Evolutionary conservation across 2,113 vertebrate genomes (phyloP).

Genomic region (Ia io): DNA sequence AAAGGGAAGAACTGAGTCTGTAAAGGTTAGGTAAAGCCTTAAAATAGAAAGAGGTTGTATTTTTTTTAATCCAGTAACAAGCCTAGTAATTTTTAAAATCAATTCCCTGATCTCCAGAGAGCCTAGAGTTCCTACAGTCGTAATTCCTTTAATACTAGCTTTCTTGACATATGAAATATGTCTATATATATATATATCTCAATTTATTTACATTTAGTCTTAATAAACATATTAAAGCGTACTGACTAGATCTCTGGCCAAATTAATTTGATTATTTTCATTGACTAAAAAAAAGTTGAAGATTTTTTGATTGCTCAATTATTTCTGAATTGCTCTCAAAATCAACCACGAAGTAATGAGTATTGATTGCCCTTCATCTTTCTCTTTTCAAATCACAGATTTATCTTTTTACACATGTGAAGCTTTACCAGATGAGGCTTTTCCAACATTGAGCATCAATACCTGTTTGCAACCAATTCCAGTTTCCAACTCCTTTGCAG

Average conservation of each 20-base stretch:
- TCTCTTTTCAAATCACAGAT: neutral
- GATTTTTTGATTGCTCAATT: neutral
- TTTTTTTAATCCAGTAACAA: neutral
- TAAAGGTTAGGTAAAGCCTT: neutral
- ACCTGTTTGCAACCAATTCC: neutral
- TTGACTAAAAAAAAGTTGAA: neutral
- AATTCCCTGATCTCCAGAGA: neutral
- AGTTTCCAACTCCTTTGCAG: neutral
- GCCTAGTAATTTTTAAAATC: neutral
- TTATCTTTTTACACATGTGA: neutral
- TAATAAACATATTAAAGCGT: neutral
- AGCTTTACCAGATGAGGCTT: neutral
- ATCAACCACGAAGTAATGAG: neutral
- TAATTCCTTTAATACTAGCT: neutral
- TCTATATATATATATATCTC: neutral
- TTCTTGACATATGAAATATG: neutral
- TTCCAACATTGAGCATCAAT: neutral
- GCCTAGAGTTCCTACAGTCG: neutral
- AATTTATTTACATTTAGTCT: neutral
- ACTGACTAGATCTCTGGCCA: neutral
- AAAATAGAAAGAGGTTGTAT: neutral
- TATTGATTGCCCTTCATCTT: neutral
- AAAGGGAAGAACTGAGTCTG: neutral
- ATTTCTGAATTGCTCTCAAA: slow-evolving; percentile 32
- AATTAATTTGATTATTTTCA: neutral